A percentile compares a stretch with the other conserved stretches of the same genome.
Conservation (phyloP, 2,888 invertebrate species). For the Lasioglossum lativentre region DNA sequence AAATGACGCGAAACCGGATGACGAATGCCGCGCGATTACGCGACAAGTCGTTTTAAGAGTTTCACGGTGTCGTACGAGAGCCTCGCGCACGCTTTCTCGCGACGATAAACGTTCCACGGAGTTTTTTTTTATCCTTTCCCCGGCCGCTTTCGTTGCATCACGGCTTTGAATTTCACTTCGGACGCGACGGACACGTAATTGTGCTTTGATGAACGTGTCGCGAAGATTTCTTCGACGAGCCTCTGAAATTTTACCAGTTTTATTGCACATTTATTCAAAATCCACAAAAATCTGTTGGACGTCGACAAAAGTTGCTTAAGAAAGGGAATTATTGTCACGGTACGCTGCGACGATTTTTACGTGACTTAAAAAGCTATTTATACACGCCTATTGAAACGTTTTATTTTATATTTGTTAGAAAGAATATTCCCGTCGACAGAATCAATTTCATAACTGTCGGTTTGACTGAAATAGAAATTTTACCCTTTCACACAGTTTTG, state of each 20-base stretch:
- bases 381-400: no score
- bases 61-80: constrained; percentile 42
- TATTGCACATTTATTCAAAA: neutral
- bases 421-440: no score
- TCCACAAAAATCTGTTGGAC: neutral
- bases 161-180: constrained; percentile 11
- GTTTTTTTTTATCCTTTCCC: constrained; percentile 18
- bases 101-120: constrained; percentile 44
- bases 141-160: constrained; percentile 6
- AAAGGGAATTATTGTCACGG: neutral
- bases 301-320: neutral
- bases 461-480: no score
- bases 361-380: no score
- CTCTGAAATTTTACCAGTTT: neutral
- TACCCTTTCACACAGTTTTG: neutral
- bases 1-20: constrained; percentile 67
- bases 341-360: no score
- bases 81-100: constrained; percentile 39
- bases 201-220: neutral
- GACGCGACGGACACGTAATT: neutral
- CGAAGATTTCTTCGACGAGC: neutral
- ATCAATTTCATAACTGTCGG: no score
- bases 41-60: constrained; percentile 69
- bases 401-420: no score
- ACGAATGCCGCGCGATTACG: constrained; percentile 71